Base-by-base conservation (phyloP, 1,140 invertebrate species). In the Antheraea pernyi region DNA sequence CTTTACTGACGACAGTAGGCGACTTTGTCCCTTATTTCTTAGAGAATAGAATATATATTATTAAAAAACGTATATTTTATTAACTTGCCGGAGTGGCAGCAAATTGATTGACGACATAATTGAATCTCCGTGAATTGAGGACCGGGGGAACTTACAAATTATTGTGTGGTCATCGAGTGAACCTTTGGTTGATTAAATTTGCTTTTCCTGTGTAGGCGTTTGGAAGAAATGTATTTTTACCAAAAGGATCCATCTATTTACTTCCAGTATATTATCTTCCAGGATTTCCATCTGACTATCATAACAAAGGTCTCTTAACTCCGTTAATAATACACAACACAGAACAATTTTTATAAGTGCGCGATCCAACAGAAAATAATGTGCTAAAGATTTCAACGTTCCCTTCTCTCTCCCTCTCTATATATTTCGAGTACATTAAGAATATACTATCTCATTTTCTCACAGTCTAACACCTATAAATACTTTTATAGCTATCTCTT, bases 21-120 rank as follows among this genome's bases (percentile, higher is more conserved):
- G 46, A 53, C 7, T 10, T 2, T 16, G 6, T 13, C 5, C 46
- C 16, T 16, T 53, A 53, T 6, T 53, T 6, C 46, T 13, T 53
- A 53, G 46, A 53, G 4, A 13, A 53, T 53, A 53, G 46, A 13
- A 53, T 13, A 13, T 53, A 53, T 53, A 53, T 53, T 53, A 53
- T 53, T 53, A 16, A 53, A 53, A 53, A 11, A 53, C 11, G 16
- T 53, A 6, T 53, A 16, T 53, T 53, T 53, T n/a, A 53, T 53
- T 53, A 53, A 53, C 46, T 53, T n/a, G 16, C 46, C 46, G 11
- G 11, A 53, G 46, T 61, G 65, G 67, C 65, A 67, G 42, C 66
- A 61, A 67, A 71, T 71, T 71, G 70, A 67, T 67, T 71, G 70
- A 71, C 67, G 65, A 59, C 65, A 39, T 67, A 67, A 71, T 71